phyloP scores from a whole-genome alignment of 1,140 invertebrate genomes.

The honey bee (Apis mellifera) region DNA sequence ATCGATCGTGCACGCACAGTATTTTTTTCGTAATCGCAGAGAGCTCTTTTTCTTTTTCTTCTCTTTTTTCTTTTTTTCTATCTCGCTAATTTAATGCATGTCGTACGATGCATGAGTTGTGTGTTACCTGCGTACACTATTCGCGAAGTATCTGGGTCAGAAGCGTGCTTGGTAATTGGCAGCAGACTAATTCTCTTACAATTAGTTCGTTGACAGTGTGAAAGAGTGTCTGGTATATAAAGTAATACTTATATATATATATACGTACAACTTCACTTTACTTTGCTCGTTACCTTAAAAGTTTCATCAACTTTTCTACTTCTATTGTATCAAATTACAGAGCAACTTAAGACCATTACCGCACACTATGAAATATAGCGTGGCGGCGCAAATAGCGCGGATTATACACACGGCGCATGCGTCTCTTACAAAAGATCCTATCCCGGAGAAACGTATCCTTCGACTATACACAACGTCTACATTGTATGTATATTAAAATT shows the following conservation, averaged over 20 bases:
- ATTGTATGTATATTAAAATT: background rate
- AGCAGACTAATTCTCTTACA: slow-evolving; percentile 45
- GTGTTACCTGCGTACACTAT: slow-evolving; percentile 37
- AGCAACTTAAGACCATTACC: background rate
- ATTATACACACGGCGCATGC: background rate
- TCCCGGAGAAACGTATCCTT: no score
- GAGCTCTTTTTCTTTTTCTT: background rate
- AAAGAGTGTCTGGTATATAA: background rate
- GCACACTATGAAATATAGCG: background rate
- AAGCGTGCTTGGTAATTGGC: slow-evolving; percentile 49
- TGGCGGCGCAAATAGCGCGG: background rate
- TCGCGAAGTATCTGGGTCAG: slow-evolving; percentile 43
- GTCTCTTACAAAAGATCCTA: background rate
- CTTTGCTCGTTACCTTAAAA: background rate
- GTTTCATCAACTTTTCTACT: background rate
- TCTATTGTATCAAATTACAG: background rate
- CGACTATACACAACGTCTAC: background rate
- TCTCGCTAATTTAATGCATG: slow-evolving; percentile 23
- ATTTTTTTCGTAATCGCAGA: background rate
- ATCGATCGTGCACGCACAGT: no score
- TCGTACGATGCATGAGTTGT: background rate
- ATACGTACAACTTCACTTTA: background rate
- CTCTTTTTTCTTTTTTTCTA: background rate
- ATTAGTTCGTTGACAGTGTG: slow-evolving; percentile 54
- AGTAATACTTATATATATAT: slow-evolving; percentile 7